phyloP scores from a whole-genome alignment of 2,888 invertebrate species.

The Brassicogethes aeneus region DNA sequence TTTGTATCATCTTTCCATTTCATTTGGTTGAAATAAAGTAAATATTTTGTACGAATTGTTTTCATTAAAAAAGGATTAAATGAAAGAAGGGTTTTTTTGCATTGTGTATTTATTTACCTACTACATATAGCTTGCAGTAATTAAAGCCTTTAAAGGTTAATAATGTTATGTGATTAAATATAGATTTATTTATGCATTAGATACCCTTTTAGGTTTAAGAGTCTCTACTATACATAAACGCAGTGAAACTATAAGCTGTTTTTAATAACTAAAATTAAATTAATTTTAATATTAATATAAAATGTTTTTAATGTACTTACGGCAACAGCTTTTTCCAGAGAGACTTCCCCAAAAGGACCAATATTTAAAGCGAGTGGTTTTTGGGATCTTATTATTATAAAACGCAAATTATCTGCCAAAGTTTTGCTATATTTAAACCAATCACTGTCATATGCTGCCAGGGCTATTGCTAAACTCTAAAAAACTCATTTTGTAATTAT shows the following conservation, averaged over 20 bases:
- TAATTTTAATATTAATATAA: background rate
- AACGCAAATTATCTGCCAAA: background rate
- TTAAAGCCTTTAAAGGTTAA: too few relatives aligned
- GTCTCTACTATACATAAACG: background rate
- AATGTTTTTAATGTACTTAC: background rate
- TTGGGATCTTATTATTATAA: background rate
- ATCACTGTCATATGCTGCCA: background rate
- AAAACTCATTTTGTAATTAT: too few relatives aligned
- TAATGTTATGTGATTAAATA: too few relatives aligned
- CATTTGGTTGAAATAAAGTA: background rate
- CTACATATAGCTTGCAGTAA: too few relatives aligned
- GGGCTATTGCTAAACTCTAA: background rate
- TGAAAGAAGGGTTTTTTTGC: too few relatives aligned
- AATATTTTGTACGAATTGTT: background rate
- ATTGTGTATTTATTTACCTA: too few relatives aligned
- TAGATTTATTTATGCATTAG: too few relatives aligned
- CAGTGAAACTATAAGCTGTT: background rate
- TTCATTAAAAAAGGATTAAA: too few relatives aligned
- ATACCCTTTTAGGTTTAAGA: too few relatives aligned
- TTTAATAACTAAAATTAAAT: background rate
- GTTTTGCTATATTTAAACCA: background rate
- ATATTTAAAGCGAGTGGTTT: background rate
- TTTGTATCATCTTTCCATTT: constrained; percentile 11
- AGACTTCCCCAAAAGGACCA: background rate
- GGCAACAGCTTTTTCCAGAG: background rate